phyloP scores from a whole-genome alignment of 2,113 vertebrate species.

The Meriones unguiculatus region DNA sequence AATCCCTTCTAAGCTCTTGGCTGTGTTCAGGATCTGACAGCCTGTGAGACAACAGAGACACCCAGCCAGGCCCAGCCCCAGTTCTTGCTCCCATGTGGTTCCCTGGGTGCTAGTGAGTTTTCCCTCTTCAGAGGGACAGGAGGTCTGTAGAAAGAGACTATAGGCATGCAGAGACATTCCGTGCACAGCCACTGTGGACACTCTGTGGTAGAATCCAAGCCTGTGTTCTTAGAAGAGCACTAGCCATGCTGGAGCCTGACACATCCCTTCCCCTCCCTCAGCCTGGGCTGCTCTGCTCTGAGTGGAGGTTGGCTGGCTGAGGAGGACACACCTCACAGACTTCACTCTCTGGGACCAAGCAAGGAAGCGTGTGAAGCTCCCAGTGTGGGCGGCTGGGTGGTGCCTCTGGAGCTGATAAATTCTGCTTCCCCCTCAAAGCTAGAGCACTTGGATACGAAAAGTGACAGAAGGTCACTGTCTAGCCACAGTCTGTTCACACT shows the following conservation, averaged over 20 bases:
- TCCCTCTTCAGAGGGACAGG: neutral
- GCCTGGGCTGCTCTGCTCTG: neutral
- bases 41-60: neutral
- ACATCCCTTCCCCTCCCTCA: too few species aligned
- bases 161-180: neutral
- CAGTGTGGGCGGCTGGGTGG: neutral
- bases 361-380: too few species aligned
- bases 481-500: fast-evolving
- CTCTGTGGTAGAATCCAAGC: neutral
- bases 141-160: neutral
- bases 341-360: neutral
- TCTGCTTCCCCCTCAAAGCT: neutral
- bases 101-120: neutral
- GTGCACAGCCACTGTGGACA: too few species aligned
- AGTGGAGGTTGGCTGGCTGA: neutral
- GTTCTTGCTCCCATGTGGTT: too few species aligned
- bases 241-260: neutral
- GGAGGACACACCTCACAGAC: too few species aligned
- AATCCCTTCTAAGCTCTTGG: neutral
- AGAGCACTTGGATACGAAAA: neutral
- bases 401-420: fast-evolving
- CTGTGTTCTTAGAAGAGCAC: neutral
- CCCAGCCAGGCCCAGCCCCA: neutral
- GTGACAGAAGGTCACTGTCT: fast-evolving
- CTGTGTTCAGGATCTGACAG: neutral